Evolutionary conservation across 2,113 vertebrate genomes (phyloP), one percentile per base, ranked within the genome.

Genomic region (Hemicordylus capensis): DNA sequence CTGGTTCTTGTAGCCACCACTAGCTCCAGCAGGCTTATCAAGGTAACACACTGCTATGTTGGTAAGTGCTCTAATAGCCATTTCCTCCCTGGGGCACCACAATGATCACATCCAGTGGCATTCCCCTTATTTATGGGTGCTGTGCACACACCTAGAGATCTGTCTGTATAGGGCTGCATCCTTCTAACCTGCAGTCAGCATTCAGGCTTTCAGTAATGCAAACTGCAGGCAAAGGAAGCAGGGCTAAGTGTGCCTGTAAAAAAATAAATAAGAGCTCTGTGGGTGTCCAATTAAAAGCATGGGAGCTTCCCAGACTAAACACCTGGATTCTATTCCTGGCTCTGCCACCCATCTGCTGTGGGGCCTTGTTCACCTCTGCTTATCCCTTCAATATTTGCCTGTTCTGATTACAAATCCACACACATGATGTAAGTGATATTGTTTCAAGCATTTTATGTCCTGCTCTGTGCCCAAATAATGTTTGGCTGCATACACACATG

Each of bases 81-180:
- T 0, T 61, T 69, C 78, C 73, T 88, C 73, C 73, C 87, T 61
- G 44, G 78, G 81, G 77, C 90, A n/a, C 7, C 79, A 83, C 80
- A 91, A 87, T 76, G 90, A 83, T 88, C 85, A 75, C 46, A 82
- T 7, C 85, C 37, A 56, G 56, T 46, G 81, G 86, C 31, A 70
- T 67, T 89, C 77, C n/a, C 39, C 82, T 74, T 61, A 46, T 90
- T 92, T 88, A 79, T 86, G 83, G 17, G 31, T 31, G 46, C 2
- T 3, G 77, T 39, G 76, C 81, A 72, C 86, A 80, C 87, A 77
- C 78, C 74, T 81, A 74, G 58, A 83, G 89, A 87, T 48, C 88
- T 70, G 48, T 82, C 69, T 85, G 79, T 67, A 48, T 39, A 56
- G 59, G 69, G 37, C 82, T 89, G 84, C 58, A 63, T 51, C 9